Base-by-base conservation (phyloP, 2,888 invertebrate species). In the Lithosia quadra region DNA sequence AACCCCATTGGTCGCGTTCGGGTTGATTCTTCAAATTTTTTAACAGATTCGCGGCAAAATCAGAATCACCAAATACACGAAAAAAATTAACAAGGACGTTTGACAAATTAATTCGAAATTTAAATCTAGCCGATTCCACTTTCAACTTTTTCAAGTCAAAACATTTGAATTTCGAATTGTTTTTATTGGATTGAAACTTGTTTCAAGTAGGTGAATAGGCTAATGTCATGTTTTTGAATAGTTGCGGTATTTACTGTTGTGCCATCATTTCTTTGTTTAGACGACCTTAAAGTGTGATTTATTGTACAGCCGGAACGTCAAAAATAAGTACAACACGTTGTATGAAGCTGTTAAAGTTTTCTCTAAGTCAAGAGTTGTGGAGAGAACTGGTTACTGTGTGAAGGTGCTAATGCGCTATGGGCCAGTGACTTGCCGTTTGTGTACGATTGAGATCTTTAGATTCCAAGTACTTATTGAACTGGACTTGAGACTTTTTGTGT, bases 181-280 rank as follows among this genome's bases (percentile, higher is more conserved):
- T 69, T 65, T 67, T 59, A 39, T 58, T 24, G 18, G 70, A 68
- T 36, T 55, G 33, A 57, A 78, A 73, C 65, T 73, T 43, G 58
- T 63, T 69, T 22, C 49, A 72, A 61, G 77, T 79, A 79, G 82
- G 82, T 71, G 69, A 79, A 81, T 76, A 65, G 79, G 82, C 61
- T 79, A 79, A 81, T 74, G 72, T 69, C 63, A 59, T 72, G 59
- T 73, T 79, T 71, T 79, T 69, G 24, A 69, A 72, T 72, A 34
- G 28, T 34, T 53, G 36, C 28, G 60, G 36, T 36, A 39, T 81
- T 81, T 71, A 81, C 71, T 68, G 80, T 81, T 76, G 72, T 72
- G 53, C 65, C 63, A 67, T 69, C 62, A 60, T 79, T 78, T 72
- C 36, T 78, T 73, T 81, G 77, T 79, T 69, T 67, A 55, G 60